Conservation (phyloP, 2,797 vertebrate genomes). For the Sebastes taczanowskii region DNA sequence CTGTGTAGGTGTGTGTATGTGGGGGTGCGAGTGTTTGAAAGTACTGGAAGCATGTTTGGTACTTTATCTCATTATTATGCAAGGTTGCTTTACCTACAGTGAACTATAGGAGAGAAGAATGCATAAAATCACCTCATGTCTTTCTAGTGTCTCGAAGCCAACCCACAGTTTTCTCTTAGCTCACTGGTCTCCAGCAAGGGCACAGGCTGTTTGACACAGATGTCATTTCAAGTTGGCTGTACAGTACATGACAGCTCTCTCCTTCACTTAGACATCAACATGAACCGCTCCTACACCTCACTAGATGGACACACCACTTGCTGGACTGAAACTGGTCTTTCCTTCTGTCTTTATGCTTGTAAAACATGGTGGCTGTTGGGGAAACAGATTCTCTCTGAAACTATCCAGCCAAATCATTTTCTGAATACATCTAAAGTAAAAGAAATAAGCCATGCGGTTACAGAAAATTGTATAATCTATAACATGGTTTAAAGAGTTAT, state of each 20-base stretch:
- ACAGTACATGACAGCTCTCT: conserved; percentile 11
- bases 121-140: background rate
- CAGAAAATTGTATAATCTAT: background rate
- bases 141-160: conserved; percentile 2
- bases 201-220: conserved; percentile 1
- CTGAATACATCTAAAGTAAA: background rate
- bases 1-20: background rate
- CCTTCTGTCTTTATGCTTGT: background rate
- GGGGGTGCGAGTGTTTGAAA: conserved; percentile 3
- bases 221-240: conserved; percentile 9
- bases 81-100: background rate
- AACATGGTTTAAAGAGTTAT: background rate
- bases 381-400: background rate
- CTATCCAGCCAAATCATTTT: background rate
- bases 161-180: conserved; percentile 8
- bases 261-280: conserved; percentile 14
- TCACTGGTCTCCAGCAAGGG: background rate
- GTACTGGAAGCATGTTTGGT: background rate
- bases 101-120: background rate
- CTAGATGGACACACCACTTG: background rate
- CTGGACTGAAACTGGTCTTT: background rate
- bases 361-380: background rate
- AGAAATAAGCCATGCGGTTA: background rate
- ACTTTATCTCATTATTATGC: background rate
- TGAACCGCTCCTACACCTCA: background rate